Evolutionary conservation across 2,797 vertebrate genomes (phyloP), one percentile per base, ranked within the genome.

Genomic region (Leptodactylus fallax): DNA sequence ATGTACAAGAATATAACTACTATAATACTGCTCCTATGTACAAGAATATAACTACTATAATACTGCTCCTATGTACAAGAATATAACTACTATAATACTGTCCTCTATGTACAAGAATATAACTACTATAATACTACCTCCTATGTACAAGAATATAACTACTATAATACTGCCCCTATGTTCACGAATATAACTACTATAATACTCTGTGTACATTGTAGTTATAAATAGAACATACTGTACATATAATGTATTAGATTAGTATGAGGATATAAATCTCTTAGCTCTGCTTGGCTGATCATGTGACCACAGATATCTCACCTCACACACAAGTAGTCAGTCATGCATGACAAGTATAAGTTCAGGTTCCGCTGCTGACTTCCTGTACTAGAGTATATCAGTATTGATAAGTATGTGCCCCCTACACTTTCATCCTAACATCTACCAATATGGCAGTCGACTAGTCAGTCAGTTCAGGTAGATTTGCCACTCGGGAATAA

Each of bases 1-100:
- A 23, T 63, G 12, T 63, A 63, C 21, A 63, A n/a, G n/a, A n/a
- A n/a, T n/a, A n/a, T n/a, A n/a, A n/a, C n/a, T n/a, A n/a, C n/a
- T n/a, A n/a, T n/a, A n/a, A n/a, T n/a, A n/a, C n/a, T n/a, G n/a
- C n/a, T n/a, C n/a, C n/a, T n/a, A n/a, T 63, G n/a, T 63, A 63
- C 61, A 63, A 63, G 61, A 63, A 63, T 63, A 63, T 63, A 63
- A 63, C 61, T 67, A 67, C 63, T 67, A 67, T 67, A 67, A 67
- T 67, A 67, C 63, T 67, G 63, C 63, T 14, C 63, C 63, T 67
- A 67, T 67, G 11, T 67, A 12, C 63, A 67, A 25, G 63, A 67
- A 67, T 67, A 67, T 67, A 67, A 67, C 63, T 63, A 23, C 61
- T 63, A 63, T 63, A 63, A 63, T 63, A 63, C n/a, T n/a, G n/a